A percentile compares a stretch with the other conserved stretches of the same genome.
phyloP scores from a whole-genome alignment of 1,140 invertebrate genomes.

The Drosophila nannoptera region DNA sequence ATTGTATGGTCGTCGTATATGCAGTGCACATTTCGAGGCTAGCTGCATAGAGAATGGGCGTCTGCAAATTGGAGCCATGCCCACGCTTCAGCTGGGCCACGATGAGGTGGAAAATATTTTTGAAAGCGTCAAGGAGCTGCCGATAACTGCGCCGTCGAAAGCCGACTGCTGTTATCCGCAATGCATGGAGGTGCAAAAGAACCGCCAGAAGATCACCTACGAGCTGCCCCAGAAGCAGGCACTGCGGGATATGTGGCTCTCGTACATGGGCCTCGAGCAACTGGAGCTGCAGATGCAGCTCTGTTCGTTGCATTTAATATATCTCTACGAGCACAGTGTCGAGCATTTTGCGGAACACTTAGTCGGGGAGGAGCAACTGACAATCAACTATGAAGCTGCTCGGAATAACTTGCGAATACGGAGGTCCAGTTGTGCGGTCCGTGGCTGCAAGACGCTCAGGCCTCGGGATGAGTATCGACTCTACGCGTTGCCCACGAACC shows the following conservation, averaged over 20 bases:
- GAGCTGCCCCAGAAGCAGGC: slow-evolving; percentile 26
- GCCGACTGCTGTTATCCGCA: slow-evolving; percentile 51
- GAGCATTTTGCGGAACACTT: slow-evolving; percentile 32
- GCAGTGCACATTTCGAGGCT: slow-evolving; percentile 53
- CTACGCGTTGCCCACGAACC: slow-evolving; percentile 49
- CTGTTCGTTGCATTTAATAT: slow-evolving; percentile 51
- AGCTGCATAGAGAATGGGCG: slow-evolving; percentile 29
- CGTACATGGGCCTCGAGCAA: slow-evolving; percentile 32
- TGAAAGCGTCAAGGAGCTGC: slow-evolving; percentile 1
- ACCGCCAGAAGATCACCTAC: slow-evolving; percentile 19
- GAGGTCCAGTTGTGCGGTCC: slow-evolving; percentile 48
- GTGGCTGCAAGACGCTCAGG: slow-evolving; percentile 39
- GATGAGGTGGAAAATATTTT: slow-evolving; percentile 30
- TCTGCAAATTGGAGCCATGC: slow-evolving; percentile 38
- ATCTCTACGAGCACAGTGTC: slow-evolving; percentile 51
- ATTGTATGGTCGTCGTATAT: slow-evolving; percentile 38
- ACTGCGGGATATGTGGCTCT: slow-evolving; percentile 40
- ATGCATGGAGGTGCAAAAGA: slow-evolving; percentile 48
- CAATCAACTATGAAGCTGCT: slow-evolving; percentile 32
- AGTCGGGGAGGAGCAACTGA: slow-evolving; percentile 9
- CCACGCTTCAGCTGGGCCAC: slow-evolving; percentile 62
- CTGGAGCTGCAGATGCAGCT: slow-evolving; percentile 14
- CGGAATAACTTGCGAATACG: slow-evolving; percentile 40
- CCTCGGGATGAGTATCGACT: slow-evolving; percentile 45
- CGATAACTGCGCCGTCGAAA: slow-evolving; percentile 8